A percentile compares a stretch with the other conserved stretches of the same genome.
phyloP scores from a whole-genome alignment of 2,113 vertebrate genomes.

The Megalops atlanticus region DNA sequence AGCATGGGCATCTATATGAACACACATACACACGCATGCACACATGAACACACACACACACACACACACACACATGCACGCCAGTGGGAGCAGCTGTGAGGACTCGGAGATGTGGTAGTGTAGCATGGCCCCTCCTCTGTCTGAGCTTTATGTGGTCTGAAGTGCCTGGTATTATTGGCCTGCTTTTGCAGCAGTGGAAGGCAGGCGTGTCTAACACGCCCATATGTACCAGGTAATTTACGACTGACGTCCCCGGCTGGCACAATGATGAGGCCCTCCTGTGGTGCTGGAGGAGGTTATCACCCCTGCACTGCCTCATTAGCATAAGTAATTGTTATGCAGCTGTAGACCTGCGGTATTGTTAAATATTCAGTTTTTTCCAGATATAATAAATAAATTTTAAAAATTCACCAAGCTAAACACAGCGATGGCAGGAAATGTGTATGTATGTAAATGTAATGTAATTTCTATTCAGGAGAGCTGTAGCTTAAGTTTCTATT shows the following conservation, averaged over 20 bases:
- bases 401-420: neutral
- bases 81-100: neutral
- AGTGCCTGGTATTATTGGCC: too few species aligned
- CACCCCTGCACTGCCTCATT: slow-evolving; percentile 15
- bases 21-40: neutral
- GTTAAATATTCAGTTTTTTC: slow-evolving; percentile 3
- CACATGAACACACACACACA: neutral
- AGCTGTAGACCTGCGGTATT: neutral
- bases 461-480: too few species aligned
- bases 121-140: too few species aligned
- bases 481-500: neutral
- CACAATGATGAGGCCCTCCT: neutral
- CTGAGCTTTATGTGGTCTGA: too few species aligned
- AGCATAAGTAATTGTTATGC: slow-evolving; percentile 3
- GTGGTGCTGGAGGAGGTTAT: neutral
- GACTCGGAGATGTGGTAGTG: neutral
- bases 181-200: neutral
- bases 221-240: neutral
- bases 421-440: neutral
- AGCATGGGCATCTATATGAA: too few species aligned
- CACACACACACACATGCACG: neutral
- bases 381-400: neutral
- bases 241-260: neutral
- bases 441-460: too few species aligned
- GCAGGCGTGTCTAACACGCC: neutral